phyloP scores from a whole-genome alignment of 2,113 vertebrate genomes.

The Tragelaphus buxtoni region DNA sequence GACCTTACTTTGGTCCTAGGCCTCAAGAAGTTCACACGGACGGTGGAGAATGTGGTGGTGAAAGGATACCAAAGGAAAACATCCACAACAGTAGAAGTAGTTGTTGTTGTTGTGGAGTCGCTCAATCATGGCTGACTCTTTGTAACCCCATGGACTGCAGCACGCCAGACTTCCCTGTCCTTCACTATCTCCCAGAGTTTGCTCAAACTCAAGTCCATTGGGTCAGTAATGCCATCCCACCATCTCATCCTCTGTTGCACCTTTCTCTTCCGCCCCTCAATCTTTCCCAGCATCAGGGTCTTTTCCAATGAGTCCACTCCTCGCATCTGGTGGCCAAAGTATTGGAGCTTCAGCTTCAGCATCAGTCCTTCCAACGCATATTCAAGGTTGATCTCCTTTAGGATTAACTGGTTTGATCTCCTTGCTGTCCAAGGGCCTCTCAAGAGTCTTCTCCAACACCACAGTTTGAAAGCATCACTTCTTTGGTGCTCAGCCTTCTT shows the following conservation, averaged over 20 bases:
- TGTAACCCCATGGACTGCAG: background rate
- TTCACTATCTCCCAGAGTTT: background rate
- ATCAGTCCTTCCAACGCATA: background rate
- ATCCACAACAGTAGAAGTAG: background rate
- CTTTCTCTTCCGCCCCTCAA: background rate
- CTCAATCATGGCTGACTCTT: background rate
- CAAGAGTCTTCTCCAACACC: background rate
- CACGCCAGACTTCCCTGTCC: background rate
- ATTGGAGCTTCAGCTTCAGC: background rate
- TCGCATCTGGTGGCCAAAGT: background rate
- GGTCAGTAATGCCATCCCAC: background rate
- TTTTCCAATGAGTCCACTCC: background rate
- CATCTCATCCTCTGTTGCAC: background rate
- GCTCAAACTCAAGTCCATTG: background rate
- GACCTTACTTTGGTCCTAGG: background rate
- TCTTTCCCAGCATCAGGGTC: background rate
- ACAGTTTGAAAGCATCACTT: background rate
- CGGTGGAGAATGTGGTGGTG: background rate
- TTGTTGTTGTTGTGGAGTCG: rapidly evolving
- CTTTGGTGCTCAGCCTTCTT: background rate
- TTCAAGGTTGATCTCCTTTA: background rate
- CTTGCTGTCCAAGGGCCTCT: background rate
- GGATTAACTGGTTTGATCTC: background rate
- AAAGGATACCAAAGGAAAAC: background rate
- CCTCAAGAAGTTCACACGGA: background rate